phyloP scores from a whole-genome alignment of 2,113 vertebrate genomes.

The Calonectris borealis region DNA sequence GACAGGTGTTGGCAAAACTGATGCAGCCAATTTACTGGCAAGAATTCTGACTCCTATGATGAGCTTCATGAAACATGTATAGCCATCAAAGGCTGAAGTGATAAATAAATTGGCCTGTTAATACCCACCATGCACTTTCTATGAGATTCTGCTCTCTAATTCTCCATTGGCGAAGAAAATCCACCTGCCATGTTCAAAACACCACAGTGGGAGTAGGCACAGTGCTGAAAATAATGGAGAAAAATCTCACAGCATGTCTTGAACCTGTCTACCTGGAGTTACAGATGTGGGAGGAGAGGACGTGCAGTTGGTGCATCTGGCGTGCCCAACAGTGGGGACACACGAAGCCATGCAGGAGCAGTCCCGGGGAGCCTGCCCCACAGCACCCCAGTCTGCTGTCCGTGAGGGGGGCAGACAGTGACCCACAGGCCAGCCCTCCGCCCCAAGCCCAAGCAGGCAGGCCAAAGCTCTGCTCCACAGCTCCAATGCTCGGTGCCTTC shows the following conservation, averaged over 20 bases:
- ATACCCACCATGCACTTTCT: background rate
- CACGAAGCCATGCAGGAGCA: background rate
- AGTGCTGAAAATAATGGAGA: background rate
- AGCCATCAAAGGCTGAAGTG: background rate
- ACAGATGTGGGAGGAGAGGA: background rate
- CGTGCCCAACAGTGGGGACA: background rate
- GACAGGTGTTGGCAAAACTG: background rate
- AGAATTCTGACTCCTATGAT: background rate
- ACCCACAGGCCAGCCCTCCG: background rate
- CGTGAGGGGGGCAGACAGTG: background rate
- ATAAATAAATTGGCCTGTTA: background rate
- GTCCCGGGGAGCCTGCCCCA: background rate
- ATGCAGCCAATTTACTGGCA: background rate
- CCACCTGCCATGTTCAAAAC: background rate
- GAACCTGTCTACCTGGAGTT: background rate
- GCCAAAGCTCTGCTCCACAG: background rate
- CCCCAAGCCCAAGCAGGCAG: background rate
- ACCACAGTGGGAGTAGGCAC: background rate
- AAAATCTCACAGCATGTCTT: background rate
- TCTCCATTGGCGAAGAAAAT: background rate
- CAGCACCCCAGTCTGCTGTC: background rate
- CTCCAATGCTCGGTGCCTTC: background rate
- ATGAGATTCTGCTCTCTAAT: background rate
- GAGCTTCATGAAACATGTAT: background rate
- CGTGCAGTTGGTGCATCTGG: too few species aligned